Evolutionary conservation across 2,888 invertebrate species (phyloP), one percentile per base, ranked within the genome.

Genomic region (Aleiodes testaceus): DNA sequence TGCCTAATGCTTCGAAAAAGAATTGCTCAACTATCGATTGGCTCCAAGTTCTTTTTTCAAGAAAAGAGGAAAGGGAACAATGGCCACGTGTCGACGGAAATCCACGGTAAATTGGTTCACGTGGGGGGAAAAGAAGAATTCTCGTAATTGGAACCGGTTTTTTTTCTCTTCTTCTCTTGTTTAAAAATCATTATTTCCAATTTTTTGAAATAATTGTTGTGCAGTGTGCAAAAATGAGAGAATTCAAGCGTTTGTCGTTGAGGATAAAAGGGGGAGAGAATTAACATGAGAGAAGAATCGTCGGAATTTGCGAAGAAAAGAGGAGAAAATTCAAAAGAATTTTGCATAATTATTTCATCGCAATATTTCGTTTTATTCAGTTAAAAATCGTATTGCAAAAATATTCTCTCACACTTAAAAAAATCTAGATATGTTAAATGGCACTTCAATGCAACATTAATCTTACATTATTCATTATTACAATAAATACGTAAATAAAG

Each of bases 331-430:
- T 18, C 9, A 26, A 63, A 18, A 44, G n/a, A 63, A 63, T 45
- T 44, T n/a, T 45, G 3, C 14, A 20, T 11, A 45, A 14, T 73
- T 66, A 52, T 36, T 44, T 69, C 65, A 44, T 16, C 42, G 74
- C 72, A 72, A 67, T 71, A 72, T 70, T 63, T 66, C 75, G 72
- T 70, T 69, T 75, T 71, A 22, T 67, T 59, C 9, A 9, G 2
- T 36, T 42, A 45, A 71, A 76, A 78, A 76, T 69, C 68, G 75
- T 81, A 79, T 82, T 80, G 80, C 78, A 82, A 84, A 84, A 84
- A 84, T 84, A 84, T 78, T 69, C 61, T 79, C 69, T 72, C 76
- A 78, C 75, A 76, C 75, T 74, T 75, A 67, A 20, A 69, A 67
- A 20, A 69, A 66, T 63, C 61, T 52, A 22, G 36, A 67, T 55